These are phyloP conservation scores for Anniella stebbinsi DNA, from an alignment of 2,797 vertebrate species.

Conservation along the genomic window DNA sequence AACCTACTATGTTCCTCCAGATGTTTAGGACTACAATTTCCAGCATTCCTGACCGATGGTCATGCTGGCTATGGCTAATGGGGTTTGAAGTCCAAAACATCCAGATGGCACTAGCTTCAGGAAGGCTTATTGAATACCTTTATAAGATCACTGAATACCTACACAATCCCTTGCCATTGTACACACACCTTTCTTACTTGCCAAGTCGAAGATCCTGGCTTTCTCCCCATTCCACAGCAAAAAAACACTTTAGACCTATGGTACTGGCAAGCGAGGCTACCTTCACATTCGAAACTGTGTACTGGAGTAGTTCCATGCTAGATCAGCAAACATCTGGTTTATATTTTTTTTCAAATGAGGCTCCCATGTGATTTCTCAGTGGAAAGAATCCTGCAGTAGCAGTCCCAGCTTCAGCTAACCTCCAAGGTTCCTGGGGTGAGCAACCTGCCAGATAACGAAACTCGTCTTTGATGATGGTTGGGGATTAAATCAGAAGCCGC, in stretches of 20 bases:
- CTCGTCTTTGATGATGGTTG: slow-evolving; percentile 65
- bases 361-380: slow-evolving; percentile 40
- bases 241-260: not conserved
- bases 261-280: accelerated
- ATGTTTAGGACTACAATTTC: no score
- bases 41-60: no score
- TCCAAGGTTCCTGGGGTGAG: slow-evolving; percentile 65
- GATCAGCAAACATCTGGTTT: slow-evolving; percentile 33
- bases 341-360: slow-evolving; percentile 47
- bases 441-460: slow-evolving; percentile 69
- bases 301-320: slow-evolving; percentile 15
- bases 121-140: not conserved
- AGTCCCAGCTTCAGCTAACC: slow-evolving; percentile 61
- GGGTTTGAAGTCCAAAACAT: no score
- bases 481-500: slow-evolving; percentile 69
- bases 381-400: slow-evolving; percentile 61
- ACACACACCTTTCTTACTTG: not conserved
- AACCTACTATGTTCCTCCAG: no score
- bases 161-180: not conserved
- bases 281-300: not conserved
- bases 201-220: not conserved
- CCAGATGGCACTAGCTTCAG: no score
- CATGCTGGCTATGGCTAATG: no score
- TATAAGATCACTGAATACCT: not conserved
- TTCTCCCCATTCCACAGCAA: not conserved